Percentiles rank a stretch among this genome's conserved stretches.
phyloP scores from a whole-genome alignment of 2,888 invertebrate genomes.

The Zaprionus lineosus region DNA sequence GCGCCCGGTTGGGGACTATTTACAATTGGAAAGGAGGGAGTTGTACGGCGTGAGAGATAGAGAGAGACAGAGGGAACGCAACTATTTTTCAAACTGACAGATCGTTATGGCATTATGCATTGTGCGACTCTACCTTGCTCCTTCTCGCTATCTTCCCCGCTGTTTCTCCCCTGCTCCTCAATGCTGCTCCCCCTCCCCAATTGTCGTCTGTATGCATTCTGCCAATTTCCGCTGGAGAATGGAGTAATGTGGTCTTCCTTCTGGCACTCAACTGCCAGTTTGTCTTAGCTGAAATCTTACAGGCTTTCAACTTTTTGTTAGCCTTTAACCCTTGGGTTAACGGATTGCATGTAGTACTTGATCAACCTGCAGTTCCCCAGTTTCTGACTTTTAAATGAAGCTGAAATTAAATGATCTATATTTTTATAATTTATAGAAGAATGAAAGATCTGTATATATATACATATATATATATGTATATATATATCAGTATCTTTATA shows the following conservation, averaged over 20 bases:
- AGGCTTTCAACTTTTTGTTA: constrained; percentile 11
- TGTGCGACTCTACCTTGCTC: constrained; percentile 29
- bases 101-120: constrained; percentile 70
- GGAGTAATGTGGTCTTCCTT: constrained; percentile 32
- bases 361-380: too few relatives aligned
- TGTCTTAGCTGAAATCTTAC: constrained; percentile 16
- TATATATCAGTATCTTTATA: too few relatives aligned
- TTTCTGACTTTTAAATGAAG: too few relatives aligned
- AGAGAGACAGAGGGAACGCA: too few relatives aligned
- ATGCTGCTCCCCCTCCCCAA: not conserved
- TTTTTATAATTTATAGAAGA: not conserved
- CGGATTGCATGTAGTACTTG: too few relatives aligned
- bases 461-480: too few relatives aligned
- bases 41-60: too few relatives aligned
- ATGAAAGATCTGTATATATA: not conserved
- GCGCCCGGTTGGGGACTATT: constrained; percentile 33
- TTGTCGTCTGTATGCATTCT: constrained; percentile 51
- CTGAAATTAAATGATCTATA: too few relatives aligned
- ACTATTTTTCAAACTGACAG: constrained; percentile 72
- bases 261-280: constrained; percentile 14
- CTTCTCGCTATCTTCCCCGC: not conserved
- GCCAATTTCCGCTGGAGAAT: constrained; percentile 67
- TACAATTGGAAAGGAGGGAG: constrained; percentile 41
- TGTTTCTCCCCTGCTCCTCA: not conserved
- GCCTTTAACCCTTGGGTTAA: constrained; percentile 35